Percentiles rank a stretch among this genome's conserved stretches.
Conservation (phyloP, 2,113 vertebrate genomes). For the Panthera uncia region DNA sequence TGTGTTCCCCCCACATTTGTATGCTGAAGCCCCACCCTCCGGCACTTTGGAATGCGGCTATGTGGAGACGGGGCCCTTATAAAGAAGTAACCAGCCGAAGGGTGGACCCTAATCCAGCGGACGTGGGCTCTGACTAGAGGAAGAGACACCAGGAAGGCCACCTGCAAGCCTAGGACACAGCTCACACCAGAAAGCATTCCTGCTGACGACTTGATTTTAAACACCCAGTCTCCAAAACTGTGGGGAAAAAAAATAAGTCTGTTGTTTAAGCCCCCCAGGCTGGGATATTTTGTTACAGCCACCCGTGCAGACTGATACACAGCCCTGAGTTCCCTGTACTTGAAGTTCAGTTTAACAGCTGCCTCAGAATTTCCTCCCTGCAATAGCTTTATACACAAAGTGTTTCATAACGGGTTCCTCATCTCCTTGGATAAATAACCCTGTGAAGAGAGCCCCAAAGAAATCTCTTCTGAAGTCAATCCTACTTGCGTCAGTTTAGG, state of each 20-base stretch:
- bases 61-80: not conserved
- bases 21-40: not conserved
- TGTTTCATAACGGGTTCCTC: not conserved
- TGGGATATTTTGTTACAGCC: no score
- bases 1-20: no score
- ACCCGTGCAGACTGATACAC: not conserved
- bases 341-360: rapidly evolving
- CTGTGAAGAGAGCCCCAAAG: no score
- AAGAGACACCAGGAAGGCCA: not conserved
- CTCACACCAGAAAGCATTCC: not conserved
- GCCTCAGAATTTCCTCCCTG: not conserved
- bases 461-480: not conserved
- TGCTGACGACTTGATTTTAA: rapidly evolving
- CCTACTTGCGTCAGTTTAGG: not conserved
- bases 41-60: no score
- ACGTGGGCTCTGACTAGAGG: no score
- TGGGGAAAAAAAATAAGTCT: not conserved
- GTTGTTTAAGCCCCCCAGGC: not conserved
- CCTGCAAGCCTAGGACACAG: not conserved
- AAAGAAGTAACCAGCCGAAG: not conserved
- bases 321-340: rapidly evolving
- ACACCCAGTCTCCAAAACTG: no score
- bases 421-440: rapidly evolving
- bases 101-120: not conserved
- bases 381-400: rapidly evolving